A percentile compares a stretch with the other conserved stretches of the same genome.
phyloP scores from a whole-genome alignment of 2,113 vertebrate genomes.

The Sitta europaea region DNA sequence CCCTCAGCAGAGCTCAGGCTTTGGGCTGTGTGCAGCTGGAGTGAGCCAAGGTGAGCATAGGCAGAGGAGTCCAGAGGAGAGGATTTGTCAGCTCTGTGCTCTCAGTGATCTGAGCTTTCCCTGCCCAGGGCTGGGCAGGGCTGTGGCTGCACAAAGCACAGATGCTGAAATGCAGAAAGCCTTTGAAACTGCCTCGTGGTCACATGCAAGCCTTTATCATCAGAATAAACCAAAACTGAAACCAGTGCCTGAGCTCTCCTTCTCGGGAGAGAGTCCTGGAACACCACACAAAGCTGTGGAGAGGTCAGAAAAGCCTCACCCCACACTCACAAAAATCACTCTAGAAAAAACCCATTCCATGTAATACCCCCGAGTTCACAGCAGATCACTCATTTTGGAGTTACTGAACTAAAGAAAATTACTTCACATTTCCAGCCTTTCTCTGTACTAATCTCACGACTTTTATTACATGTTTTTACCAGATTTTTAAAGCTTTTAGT shows the following conservation, averaged over 20 bases:
- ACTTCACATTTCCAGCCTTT: neutral
- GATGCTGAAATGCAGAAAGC: neutral
- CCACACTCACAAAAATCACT: neutral
- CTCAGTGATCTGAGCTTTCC: neutral
- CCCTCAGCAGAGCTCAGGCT: neutral
- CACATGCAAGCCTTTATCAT: neutral
- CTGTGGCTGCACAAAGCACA: neutral
- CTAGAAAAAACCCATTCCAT: neutral
- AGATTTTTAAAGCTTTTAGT: neutral
- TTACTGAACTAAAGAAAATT: neutral
- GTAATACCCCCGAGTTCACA: neutral
- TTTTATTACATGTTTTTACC: neutral
- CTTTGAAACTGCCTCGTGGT: neutral
- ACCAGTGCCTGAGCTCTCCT: neutral
- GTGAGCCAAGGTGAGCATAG: neutral
- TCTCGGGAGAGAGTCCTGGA: neutral
- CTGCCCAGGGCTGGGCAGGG: neutral
- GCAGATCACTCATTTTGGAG: neutral
- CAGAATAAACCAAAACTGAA: neutral
- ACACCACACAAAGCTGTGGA: accelerated
- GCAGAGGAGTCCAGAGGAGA: neutral
- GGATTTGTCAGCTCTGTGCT: neutral
- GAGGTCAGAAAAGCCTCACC: neutral
- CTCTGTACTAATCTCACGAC: neutral
- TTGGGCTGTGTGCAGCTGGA: neutral